Conservation (phyloP, 1,140 invertebrate species). For the Hyles euphorbiae region DNA sequence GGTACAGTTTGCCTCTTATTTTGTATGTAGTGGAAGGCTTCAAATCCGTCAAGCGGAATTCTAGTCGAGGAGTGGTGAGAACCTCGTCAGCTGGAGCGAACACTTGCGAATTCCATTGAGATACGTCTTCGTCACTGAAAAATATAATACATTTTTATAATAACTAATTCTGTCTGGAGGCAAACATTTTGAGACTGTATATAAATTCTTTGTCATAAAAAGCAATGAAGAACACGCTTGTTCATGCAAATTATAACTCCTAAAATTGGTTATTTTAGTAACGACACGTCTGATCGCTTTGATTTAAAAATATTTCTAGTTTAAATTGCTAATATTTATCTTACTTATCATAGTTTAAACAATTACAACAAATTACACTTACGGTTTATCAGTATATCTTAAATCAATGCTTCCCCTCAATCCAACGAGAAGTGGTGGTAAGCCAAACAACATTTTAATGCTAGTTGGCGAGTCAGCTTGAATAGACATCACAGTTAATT, state of each 20-base stretch:
- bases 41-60: slow-evolving; percentile 87
- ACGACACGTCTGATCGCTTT: too few species aligned
- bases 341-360: too few species aligned
- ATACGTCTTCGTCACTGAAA: slow-evolving; percentile 80
- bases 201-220: too few species aligned
- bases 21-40: slow-evolving; percentile 88
- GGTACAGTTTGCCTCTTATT: slow-evolving; percentile 85
- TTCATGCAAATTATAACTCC: too few species aligned
- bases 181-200: background rate
- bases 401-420: slow-evolving; percentile 89
- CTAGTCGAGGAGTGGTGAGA: slow-evolving; percentile 88
- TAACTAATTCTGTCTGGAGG: background rate
- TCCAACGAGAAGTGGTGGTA: slow-evolving; percentile 88
- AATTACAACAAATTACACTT: slow-evolving; percentile 46
- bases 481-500: slow-evolving; percentile 79
- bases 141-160: slow-evolving; percentile 10
- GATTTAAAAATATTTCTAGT: too few species aligned
- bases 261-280: too few species aligned
- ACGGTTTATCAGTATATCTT: slow-evolving; percentile 86
- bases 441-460: slow-evolving; percentile 87
- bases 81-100: slow-evolving; percentile 89
- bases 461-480: slow-evolving; percentile 86
- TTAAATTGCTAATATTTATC: too few species aligned
- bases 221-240: too few species aligned
- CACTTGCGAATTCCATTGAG: slow-evolving; percentile 87